phyloP scores from a whole-genome alignment of 2,888 invertebrate species.

The Drosophila paranaensis region DNA sequence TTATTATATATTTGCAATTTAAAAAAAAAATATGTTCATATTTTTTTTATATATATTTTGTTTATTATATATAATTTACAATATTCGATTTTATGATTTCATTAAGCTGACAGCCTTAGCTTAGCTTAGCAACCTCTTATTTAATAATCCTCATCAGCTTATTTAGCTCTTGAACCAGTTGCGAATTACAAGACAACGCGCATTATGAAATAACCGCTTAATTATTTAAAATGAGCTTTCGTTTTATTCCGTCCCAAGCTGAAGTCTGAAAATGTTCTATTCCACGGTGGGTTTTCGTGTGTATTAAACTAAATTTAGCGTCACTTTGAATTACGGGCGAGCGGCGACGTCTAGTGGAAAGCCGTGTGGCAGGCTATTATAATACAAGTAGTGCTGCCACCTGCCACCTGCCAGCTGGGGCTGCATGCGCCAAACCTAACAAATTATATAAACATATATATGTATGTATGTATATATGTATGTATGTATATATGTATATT shows the following conservation, averaged over 20 bases:
- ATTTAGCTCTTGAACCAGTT: background rate
- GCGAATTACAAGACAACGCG: background rate
- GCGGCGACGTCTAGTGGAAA: slow-evolving; percentile 50
- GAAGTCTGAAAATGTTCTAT: background rate
- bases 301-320: slow-evolving; percentile 81
- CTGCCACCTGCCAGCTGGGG: slow-evolving; percentile 29
- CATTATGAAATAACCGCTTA: background rate
- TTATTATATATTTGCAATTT: too few relatives aligned
- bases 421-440: slow-evolving; percentile 19
- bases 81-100: too few relatives aligned
- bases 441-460: slow-evolving; percentile 7
- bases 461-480: slow-evolving; percentile 2
- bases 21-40: too few relatives aligned
- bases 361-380: slow-evolving; percentile 60
- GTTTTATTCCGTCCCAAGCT: background rate
- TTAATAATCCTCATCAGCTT: background rate
- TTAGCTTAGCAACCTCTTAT: too few relatives aligned
- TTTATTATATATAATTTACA: too few relatives aligned
- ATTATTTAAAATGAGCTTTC: slow-evolving; percentile 1
- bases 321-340: slow-evolving; percentile 80
- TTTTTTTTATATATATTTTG: too few relatives aligned
- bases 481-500: slow-evolving; percentile 9
- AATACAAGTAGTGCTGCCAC: slow-evolving; percentile 54
- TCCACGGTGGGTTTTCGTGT: slow-evolving; percentile 55
- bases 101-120: too few relatives aligned